These are phyloP conservation scores for Coranthus polyacanthus DNA, from an alignment of 2,797 vertebrate genomes.

Conservation along the genomic window DNA sequence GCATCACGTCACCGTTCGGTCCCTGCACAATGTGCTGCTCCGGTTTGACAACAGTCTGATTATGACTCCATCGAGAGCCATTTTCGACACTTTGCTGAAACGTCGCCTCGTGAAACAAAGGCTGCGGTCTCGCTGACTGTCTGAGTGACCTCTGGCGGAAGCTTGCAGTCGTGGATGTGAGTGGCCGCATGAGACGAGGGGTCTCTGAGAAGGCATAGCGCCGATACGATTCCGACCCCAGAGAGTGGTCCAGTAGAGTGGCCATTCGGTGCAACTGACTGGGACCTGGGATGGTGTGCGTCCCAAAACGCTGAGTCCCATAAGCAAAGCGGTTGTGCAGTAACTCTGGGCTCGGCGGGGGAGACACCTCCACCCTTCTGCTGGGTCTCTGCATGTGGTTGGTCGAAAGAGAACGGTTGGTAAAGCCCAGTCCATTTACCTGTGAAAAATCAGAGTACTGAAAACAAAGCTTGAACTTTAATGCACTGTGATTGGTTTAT, in stretches of 20 bases:
- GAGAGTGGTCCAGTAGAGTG: background rate
- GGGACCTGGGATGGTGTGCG: constrained; percentile 46
- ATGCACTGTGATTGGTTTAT: background rate
- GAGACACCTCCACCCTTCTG: constrained; percentile 70
- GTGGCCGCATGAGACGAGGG: background rate
- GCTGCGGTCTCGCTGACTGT: background rate
- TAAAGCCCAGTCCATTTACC: constrained; percentile 34
- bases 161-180: background rate
- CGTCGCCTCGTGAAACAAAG: constrained; percentile 1
- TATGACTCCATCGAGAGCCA: background rate
- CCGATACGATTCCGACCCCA: background rate
- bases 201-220: constrained; percentile 60
- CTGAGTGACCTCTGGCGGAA: constrained; percentile 4
- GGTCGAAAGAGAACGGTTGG: constrained; percentile 19
- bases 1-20: background rate
- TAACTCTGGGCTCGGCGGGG: constrained; percentile 27
- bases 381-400: constrained; percentile 27
- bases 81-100: constrained; percentile 26
- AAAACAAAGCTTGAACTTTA: constrained; percentile 14
- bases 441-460: constrained; percentile 18
- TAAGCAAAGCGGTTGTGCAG: constrained; percentile 17
- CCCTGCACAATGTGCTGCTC: constrained; percentile 3
- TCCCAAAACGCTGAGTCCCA: constrained; percentile 14
- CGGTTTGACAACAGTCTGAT: constrained; percentile 10
- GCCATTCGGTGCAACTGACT: background rate